Evolutionary conservation across 2,888 invertebrate genomes (phyloP), one percentile per base, ranked within the genome.

Genomic region (Erebia aethiops): DNA sequence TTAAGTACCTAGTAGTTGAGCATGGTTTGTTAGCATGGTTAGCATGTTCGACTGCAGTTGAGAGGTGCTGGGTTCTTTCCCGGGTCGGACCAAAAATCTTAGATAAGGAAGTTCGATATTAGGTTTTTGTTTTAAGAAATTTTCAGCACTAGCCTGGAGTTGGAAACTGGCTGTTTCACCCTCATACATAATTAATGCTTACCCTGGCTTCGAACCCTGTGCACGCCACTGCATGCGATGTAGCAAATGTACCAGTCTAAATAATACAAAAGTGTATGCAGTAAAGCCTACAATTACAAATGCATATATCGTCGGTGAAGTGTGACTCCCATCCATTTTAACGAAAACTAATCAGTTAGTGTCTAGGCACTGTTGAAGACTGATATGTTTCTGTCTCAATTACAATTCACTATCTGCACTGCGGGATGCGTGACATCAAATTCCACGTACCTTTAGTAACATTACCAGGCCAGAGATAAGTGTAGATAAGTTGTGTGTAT

Each of bases 281-380:
- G 54, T 10, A 18, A 18, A 35, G 35, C 60, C 41, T 41, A 60
- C 60, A 43, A 46, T 43, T 18, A 16, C 60, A 4, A 13, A 14
- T 46, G 26, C 13, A 57, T 4, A 13, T 57, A 14, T 18, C 13
- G 21, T 46, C n/a, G n/a, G 18, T 21, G 54, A 8, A 26, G 43
- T 61, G 43, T 13, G 54, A 26, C n/a, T 16, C 13, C 56, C 21
- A 62, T 69, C 51, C 16, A 67, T 60, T 67, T 58, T 52, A 67
- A 46, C 3, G 51, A 35, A 60, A 67, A 67, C 67, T 58, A 67
- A 67, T 67, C 51, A 60, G 16, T 52, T 60, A 35, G 41, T 13
- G 35, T 26, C 43, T 16, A 26, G 41, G 26, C 62, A 13, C 16
- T 4, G 43, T 10, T 62, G 62, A 68, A 62, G 62, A 62, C 46